These are phyloP conservation scores for Scelioninae gen. 2 DNA, from an alignment of 2,888 invertebrate genomes.

Conservation along the genomic window DNA sequence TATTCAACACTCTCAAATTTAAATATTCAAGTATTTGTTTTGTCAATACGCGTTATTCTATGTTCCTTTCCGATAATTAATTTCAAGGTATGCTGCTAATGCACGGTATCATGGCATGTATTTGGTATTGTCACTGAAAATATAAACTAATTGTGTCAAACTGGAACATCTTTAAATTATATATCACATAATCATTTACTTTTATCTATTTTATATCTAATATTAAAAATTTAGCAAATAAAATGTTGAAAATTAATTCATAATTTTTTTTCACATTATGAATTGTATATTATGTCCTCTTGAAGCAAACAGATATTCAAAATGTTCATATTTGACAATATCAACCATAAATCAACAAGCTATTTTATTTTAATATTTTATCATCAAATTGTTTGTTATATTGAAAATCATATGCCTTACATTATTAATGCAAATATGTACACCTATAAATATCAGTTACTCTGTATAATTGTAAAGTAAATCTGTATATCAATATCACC, in stretches of 20 bases:
- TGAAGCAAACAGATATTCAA: too few relatives aligned
- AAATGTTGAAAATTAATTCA: too few relatives aligned
- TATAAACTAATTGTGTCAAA: constrained; percentile 39
- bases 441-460: constrained; percentile 53
- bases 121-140: constrained; percentile 59
- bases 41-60: constrained; percentile 43
- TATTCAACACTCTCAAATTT: constrained; percentile 37
- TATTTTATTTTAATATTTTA: neutral
- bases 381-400: neutral
- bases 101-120: constrained; percentile 68
- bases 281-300: too few relatives aligned
- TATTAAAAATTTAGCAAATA: too few relatives aligned
- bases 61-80: constrained; percentile 52
- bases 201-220: too few relatives aligned
- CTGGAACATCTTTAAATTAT: too few relatives aligned
- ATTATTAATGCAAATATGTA: constrained; percentile 55
- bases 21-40: constrained; percentile 22
- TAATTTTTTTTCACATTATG: too few relatives aligned
- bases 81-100: constrained; percentile 64
- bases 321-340: constrained; percentile 24
- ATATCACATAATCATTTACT: too few relatives aligned
- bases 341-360: constrained; percentile 3
- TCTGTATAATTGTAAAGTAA: constrained; percentile 50
- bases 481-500: constrained; percentile 34
- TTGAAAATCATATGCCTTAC: constrained; percentile 28